Base-by-base conservation (phyloP, 2,888 invertebrate species). In the Leptopilina drosophilae region DNA sequence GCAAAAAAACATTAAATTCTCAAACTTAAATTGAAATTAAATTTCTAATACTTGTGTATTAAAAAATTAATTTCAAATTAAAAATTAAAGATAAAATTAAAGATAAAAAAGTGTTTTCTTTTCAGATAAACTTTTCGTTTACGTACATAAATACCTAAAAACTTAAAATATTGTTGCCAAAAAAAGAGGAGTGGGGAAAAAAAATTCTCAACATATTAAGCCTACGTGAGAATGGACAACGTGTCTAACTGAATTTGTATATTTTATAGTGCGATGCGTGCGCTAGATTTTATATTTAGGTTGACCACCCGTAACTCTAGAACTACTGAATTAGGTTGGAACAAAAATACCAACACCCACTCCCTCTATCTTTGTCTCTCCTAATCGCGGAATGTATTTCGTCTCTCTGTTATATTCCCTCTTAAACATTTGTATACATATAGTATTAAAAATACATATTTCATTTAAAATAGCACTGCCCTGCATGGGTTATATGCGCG, bases 251-350 rank as follows among this genome's bases (percentile, higher is more conserved):
- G 56, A 73, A 73, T 73, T 73, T 73, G 82, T 79, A 79, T 87
- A 85, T 88, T 88, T 87, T 85, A 85, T 56, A 73, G 85, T 80
- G n/a, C n/a, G 84, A 87, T 86, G 84, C 87, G 82, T 85, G 90
- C 85, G 90, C 90, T 89, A 90, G 90, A 90, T 90, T 90, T 90
- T 90, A 90, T 90, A 90, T 90, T 90, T 90, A 90, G 90, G 89
- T 87, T 86, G 87, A 49, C 86, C 86, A 88, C 85, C 87, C 88
- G 90, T 90, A 90, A 90, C 90, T 87, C 87, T 88, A 88, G 89
- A 90, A 90, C 90, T 90, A 87, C 90, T 89, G 90, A 90, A 90
- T 90, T 90, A 88, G 90, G 90, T 90, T 90, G 84, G 89, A 90
- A 90, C 90, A 86, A 89, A 90, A 90, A 90, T 90, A 90, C 84